Base-by-base conservation (phyloP, 37 sponge, comb jelly and placozoan genomes). In the Hexactinellida sp. region DNA sequence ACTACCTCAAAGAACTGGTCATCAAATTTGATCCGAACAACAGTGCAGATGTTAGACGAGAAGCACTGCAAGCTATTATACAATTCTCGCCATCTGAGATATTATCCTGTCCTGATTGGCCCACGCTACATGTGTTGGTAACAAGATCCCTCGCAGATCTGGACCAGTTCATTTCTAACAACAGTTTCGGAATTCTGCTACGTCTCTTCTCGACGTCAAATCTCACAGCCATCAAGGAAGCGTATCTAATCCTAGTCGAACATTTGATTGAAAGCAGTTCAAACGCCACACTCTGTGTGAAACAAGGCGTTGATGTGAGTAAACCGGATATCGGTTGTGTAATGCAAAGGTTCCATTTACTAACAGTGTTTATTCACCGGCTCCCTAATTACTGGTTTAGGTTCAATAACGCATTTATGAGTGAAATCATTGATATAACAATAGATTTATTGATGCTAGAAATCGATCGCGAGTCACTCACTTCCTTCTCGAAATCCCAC, bases 51-150 rank as follows among this genome's bases (percentile, higher is more conserved):
- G 76, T 63, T 5, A 23, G 76, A 7, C 3, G 76, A 63, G 76
- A 63, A 63, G 76, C 76, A 25, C 76, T 63, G 13, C 76, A 63
- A 63, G 76, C 76, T 25, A 63, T 63, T n/a, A 63, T 63, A 63
- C 76, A 63, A 63, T 63, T 63, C 13, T 63, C 76, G 5, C 76
- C 76, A 10, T 63, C 76, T 63, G 76, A 63, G 30, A 63, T 63
- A n/a, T 63, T 63, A 63, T 63, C 76, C 5, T 63, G 76, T 63
- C 76, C 76, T 63, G 76, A 63, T 63, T 63, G 76, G 76, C 76
- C 76, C 34, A 63, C 76, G 30, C 34, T 63, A 63, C 76, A 63
- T n/a, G 34, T 63, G 76, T n/a, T 63, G 76, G 76, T 63, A 63
- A 63, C 76, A 21, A 63, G 76, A 63, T 63, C 76, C 34, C 76